A percentile compares a stretch with the other conserved stretches of the same genome.
Evolutionary conservation across 2,888 invertebrate genomes (phyloP).

Genomic region (Dromius quadrimaculatus): DNA sequence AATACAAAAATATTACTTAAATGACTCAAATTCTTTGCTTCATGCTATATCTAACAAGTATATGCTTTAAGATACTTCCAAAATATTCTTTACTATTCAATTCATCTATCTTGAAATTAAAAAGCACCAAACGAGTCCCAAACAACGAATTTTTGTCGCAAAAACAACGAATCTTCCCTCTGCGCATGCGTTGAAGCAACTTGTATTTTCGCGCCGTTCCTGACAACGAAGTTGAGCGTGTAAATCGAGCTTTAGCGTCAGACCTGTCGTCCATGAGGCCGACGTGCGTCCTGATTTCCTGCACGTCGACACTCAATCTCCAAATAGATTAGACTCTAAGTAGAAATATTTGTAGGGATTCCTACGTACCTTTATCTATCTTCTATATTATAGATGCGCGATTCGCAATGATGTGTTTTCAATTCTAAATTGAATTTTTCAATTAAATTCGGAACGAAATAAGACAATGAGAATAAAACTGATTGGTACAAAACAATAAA

Average conservation of each 20-base stretch:
- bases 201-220: background rate
- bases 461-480: constrained; percentile 14
- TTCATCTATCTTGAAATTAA: too few relatives aligned
- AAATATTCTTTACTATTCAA: too few relatives aligned
- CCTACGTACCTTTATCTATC: constrained; percentile 19
- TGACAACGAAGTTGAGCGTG: constrained; percentile 40
- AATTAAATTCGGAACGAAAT: too few relatives aligned
- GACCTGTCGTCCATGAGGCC: constrained; percentile 50
- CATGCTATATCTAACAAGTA: too few relatives aligned
- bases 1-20: too few relatives aligned
- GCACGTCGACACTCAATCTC: constrained; percentile 24
- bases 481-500: background rate
- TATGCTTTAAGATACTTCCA: too few relatives aligned
- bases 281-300: constrained; percentile 38
- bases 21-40: too few relatives aligned
- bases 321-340: constrained; percentile 32
- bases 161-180: constrained; percentile 22
- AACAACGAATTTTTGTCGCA: constrained; percentile 2
- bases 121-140: too few relatives aligned
- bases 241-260: constrained; percentile 49
- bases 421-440: too few relatives aligned
- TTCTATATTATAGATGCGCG: constrained; percentile 17
- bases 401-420: too few relatives aligned
- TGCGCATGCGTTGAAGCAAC: constrained; percentile 23
- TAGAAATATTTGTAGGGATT: constrained; percentile 38